A percentile compares a stretch with the other conserved stretches of the same genome.
phyloP scores from a whole-genome alignment of 1,140 invertebrate species.

The Magallana gigas region DNA sequence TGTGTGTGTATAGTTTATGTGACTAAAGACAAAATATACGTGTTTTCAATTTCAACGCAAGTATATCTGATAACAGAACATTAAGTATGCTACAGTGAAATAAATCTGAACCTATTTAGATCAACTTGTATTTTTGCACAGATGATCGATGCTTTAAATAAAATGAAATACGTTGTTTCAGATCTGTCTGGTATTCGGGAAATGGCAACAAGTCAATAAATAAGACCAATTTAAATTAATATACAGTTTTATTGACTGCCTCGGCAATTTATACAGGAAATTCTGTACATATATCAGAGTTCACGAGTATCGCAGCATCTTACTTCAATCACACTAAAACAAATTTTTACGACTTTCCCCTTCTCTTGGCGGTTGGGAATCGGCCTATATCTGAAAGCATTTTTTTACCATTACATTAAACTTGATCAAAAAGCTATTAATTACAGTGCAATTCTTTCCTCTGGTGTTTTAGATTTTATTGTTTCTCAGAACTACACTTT shows the following conservation, averaged over 20 bases:
- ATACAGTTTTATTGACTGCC: not conserved
- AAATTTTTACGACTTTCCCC: not conserved
- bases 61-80: too few relatives aligned
- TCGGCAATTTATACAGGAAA: not conserved
- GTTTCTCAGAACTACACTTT: not conserved
- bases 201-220: not conserved
- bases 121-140: too few relatives aligned
- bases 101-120: too few relatives aligned
- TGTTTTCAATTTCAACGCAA: too few relatives aligned
- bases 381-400: not conserved
- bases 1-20: too few relatives aligned
- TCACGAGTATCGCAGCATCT: not conserved
- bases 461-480: not conserved
- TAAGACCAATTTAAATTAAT: not conserved
- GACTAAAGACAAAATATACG: too few relatives aligned
- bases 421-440: slow-evolving; percentile 13
- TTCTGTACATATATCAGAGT: slow-evolving; percentile 7
- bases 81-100: too few relatives aligned
- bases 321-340: not conserved
- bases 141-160: not conserved
- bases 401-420: not conserved
- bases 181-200: not conserved
- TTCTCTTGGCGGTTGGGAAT: not conserved
- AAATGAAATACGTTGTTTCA: too few relatives aligned
- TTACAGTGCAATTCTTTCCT: not conserved